A percentile compares a stretch with the other conserved stretches of the same genome.
Conservation (phyloP, 1,140 invertebrate species). For the Habropoda laboriosa region DNA sequence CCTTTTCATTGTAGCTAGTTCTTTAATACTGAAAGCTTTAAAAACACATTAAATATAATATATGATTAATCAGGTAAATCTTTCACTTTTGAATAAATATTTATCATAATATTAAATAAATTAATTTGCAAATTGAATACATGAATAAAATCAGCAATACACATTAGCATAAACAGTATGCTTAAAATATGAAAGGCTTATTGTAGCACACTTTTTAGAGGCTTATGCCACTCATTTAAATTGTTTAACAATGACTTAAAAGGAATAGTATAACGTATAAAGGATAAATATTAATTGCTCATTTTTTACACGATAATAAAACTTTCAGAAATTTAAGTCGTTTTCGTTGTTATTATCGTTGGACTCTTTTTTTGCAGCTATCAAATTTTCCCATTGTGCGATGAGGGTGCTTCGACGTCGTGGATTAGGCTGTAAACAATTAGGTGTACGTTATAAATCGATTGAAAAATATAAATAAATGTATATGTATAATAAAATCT, state of each 20-base stretch:
- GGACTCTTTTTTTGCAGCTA: constrained; percentile 76
- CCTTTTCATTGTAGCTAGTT: constrained; percentile 8
- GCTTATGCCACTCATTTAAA: constrained; percentile 16
- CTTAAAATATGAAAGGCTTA: constrained; percentile 12
- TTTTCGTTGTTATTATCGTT: constrained; percentile 72
- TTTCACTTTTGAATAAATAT: constrained; percentile 50
- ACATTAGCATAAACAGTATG: not conserved
- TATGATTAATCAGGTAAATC: constrained; percentile 46
- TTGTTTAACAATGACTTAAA: not conserved
- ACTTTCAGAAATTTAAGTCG: constrained; percentile 67
- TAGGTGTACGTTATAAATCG: not conserved
- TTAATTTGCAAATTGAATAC: constrained; percentile 18
- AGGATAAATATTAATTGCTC: not conserved
- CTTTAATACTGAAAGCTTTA: constrained; percentile 55
- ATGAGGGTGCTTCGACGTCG: constrained; percentile 81
- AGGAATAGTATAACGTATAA: not conserved
- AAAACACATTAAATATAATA: constrained; percentile 35
- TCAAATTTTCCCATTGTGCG: constrained; percentile 82
- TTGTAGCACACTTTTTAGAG: constrained; percentile 2
- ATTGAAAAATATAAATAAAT: not conserved
- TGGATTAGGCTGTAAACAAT: constrained; percentile 70
- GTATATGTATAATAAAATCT: not conserved
- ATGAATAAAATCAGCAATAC: constrained; percentile 24
- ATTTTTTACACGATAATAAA: not conserved
- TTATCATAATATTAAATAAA: constrained; percentile 36